A percentile compares a stretch with the other conserved stretches of the same genome.
phyloP scores from a whole-genome alignment of 2,888 invertebrate genomes.

The Steromphala cineraria region DNA sequence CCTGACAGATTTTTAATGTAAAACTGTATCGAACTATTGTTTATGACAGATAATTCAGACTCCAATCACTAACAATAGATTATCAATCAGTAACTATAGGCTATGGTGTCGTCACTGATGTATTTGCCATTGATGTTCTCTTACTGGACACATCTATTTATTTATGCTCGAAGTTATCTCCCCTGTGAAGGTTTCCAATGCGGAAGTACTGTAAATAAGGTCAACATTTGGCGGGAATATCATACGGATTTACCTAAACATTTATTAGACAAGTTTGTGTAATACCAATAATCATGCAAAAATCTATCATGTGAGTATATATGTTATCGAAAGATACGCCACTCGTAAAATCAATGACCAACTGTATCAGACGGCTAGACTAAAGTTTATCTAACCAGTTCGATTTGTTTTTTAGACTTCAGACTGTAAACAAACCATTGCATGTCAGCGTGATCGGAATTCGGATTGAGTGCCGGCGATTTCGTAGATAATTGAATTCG shows the following conservation, averaged over 20 bases:
- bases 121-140: neutral
- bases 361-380: too few species aligned
- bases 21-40: neutral
- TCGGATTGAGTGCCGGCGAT: too few species aligned
- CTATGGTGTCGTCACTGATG: neutral
- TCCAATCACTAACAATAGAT: neutral
- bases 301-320: constrained; percentile 35
- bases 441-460: too few species aligned
- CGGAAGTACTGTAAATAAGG: neutral
- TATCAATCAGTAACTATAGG: neutral
- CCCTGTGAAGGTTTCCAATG: constrained; percentile 8
- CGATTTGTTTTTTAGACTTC: too few species aligned
- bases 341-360: too few species aligned
- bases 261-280: constrained; percentile 7
- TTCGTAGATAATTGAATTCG: too few species aligned
- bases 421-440: too few species aligned
- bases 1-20: neutral
- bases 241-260: constrained; percentile 25
- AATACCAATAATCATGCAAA: constrained; percentile 28
- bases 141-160: neutral
- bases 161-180: neutral
- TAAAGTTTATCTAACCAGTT: too few species aligned
- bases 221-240: neutral
- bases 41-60: too few species aligned
- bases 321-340: neutral